Evolutionary conservation across 1,140 invertebrate genomes (phyloP).

Genomic region (Drosophila santomea): DNA sequence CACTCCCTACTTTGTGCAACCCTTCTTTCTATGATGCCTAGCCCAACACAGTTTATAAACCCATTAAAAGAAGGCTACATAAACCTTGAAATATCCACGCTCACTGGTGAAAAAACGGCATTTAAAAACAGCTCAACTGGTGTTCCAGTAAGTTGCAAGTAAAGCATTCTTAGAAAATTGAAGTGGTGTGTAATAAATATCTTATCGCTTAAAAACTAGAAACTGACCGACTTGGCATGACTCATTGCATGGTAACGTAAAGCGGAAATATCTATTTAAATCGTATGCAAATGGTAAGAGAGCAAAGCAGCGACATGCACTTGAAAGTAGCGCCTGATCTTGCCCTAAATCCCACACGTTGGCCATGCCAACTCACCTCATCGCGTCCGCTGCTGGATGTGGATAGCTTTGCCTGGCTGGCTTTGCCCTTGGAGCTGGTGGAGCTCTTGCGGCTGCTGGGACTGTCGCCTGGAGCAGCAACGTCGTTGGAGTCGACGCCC

Average conservation of each 20-base stretch:
- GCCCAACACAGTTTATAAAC: neutral
- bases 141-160: too few species aligned
- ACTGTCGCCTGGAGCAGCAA: conserved; percentile 40
- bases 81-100: neutral
- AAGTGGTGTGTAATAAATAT: too few species aligned
- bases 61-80: neutral
- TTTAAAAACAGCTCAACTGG: too few species aligned
- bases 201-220: too few species aligned
- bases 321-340: neutral
- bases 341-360: too few species aligned
- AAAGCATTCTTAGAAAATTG: too few species aligned
- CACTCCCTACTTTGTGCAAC: neutral
- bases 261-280: too few species aligned
- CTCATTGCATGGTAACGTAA: too few species aligned
- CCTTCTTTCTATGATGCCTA: neutral
- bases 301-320: too few species aligned
- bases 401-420: conserved; percentile 60
- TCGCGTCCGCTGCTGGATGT: conserved; percentile 72
- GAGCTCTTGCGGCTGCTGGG: conserved; percentile 69
- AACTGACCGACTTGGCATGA: too few species aligned
- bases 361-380: conserved; percentile 54
- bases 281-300: too few species aligned
- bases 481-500: conserved; percentile 60
- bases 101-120: neutral
- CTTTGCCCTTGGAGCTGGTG: conserved; percentile 67